Evolutionary conservation across 2,797 vertebrate genomes (phyloP), one percentile per base, ranked within the genome.

Genomic region (Graptemys geographica): DNA sequence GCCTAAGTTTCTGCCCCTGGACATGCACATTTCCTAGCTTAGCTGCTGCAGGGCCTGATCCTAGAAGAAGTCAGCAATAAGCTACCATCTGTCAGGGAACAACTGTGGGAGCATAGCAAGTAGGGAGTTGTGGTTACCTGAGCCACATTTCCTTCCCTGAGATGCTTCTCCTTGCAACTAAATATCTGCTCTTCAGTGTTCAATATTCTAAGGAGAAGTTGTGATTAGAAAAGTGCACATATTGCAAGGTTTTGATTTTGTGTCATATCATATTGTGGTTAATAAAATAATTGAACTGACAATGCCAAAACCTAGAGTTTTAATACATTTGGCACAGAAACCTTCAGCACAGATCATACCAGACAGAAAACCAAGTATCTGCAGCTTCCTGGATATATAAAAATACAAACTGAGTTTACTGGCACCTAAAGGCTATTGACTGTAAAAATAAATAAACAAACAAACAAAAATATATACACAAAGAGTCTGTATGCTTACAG

Each of bases 311-410:
- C 10, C 47, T 18, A 76, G 4, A 52, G 11, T 3, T 18, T 65
- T 91, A 92, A 72, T 87, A 33, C 16, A 74, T 87, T 92, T 95
- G 55, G 72, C 44, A 56, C 84, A 49, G 74, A 81, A 91, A 16
- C 15, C 31, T 90, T 93, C 82, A 81, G 55, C 56, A 18, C 3
- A 7, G 4, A 76, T 83, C 8, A 3, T 49, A 57, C 78, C n/a
- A 93, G 65, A 37, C 90, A 16, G 23, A 87, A 95, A 90, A 11
- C 3, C 12, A 84, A 31, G 2, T 31, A 25, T 62, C 19, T 37
- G 1, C 2, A 52, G 44, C 15, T 33, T 4, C 31, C 8, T 1
- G 5, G 81, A 16, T 80, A 18, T 49, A 2, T 15, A 90, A 69
- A 4, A 13, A 47, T 49, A 78, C 3, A 52, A 81, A 56, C 25